A percentile compares a stretch with the other conserved stretches of the same genome.
phyloP scores from a whole-genome alignment of 2,888 invertebrate genomes.

The Neria commutata region DNA sequence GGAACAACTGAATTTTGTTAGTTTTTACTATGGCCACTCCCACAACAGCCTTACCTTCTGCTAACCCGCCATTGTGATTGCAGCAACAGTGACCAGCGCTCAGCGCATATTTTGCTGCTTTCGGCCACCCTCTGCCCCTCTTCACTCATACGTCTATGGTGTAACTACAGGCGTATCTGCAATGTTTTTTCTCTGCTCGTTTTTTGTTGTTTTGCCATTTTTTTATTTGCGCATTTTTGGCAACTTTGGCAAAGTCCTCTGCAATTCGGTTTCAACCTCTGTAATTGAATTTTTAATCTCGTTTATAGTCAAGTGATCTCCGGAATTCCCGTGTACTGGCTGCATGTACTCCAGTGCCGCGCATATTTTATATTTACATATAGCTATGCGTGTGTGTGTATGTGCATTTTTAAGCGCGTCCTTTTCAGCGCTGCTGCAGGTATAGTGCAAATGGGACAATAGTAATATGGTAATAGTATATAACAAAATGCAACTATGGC shows the following conservation, averaged over 20 bases:
- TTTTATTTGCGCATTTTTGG: conserved; percentile 20
- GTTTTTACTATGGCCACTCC: conserved; percentile 38
- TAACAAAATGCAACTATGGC: too few relatives aligned
- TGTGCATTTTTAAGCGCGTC: background rate
- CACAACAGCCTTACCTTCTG: conserved; percentile 27
- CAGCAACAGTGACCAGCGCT: background rate
- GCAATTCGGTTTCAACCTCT: conserved; percentile 53
- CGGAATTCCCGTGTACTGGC: conserved; percentile 49
- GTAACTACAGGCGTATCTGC: background rate
- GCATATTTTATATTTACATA: conserved; percentile 51
- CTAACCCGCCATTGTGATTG: too few relatives aligned
- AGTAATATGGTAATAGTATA: too few relatives aligned
- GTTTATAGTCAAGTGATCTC: conserved; percentile 61
- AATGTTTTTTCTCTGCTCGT: conserved; percentile 15
- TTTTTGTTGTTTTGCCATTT: conserved; percentile 11
- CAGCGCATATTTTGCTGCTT: background rate
- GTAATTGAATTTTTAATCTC: conserved; percentile 62
- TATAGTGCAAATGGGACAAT: background rate
- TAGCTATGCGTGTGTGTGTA: conserved; percentile 23
- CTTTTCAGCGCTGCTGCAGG: background rate
- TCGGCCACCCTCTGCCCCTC: background rate
- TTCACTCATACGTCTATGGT: too few relatives aligned
- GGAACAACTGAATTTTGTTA: background rate
- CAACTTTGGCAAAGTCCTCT: conserved; percentile 29
- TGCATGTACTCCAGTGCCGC: too few relatives aligned